phyloP scores from a whole-genome alignment of 2,888 invertebrate species.

The Physocephala rufipes region DNA sequence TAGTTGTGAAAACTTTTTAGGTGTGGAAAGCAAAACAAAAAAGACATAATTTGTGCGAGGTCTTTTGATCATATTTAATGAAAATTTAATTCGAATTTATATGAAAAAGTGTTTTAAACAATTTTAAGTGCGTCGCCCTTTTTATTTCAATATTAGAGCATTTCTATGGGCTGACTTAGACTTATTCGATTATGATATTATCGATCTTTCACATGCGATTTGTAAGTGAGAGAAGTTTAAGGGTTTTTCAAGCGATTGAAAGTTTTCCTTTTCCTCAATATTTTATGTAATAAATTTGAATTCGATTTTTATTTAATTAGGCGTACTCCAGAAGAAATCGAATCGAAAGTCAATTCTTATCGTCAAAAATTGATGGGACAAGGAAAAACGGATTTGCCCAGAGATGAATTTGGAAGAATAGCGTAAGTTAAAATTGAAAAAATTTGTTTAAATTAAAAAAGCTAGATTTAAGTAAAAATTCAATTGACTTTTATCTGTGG shows the following conservation, averaged over 20 bases:
- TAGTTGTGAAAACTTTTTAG: constrained; percentile 21
- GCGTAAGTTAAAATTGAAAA: constrained; percentile 58
- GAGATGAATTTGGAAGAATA: constrained; percentile 88
- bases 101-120: not conserved
- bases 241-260: not conserved
- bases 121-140: not conserved
- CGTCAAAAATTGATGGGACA: constrained; percentile 84
- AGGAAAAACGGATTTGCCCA: constrained; percentile 70
- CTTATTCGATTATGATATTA: constrained; percentile 17
- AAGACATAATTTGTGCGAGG: not conserved
- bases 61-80: constrained; percentile 17
- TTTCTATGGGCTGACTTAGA: not conserved
- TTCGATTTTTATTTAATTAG: constrained; percentile 68
- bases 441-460: no score
- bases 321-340: constrained; percentile 85
- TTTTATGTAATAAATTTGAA: constrained; percentile 20
- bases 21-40: constrained; percentile 17
- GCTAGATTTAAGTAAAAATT: no score
- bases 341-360: constrained; percentile 86
- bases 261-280: constrained; percentile 4
- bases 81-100: not conserved
- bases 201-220: constrained; percentile 42
- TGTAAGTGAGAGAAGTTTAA: constrained; percentile 5
- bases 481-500: no score
- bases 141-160: not conserved